Percentiles rank a stretch among this genome's conserved stretches.
Evolutionary conservation across 2,113 vertebrate genomes (phyloP).

Genomic region (Oncorhynchus masou): DNA sequence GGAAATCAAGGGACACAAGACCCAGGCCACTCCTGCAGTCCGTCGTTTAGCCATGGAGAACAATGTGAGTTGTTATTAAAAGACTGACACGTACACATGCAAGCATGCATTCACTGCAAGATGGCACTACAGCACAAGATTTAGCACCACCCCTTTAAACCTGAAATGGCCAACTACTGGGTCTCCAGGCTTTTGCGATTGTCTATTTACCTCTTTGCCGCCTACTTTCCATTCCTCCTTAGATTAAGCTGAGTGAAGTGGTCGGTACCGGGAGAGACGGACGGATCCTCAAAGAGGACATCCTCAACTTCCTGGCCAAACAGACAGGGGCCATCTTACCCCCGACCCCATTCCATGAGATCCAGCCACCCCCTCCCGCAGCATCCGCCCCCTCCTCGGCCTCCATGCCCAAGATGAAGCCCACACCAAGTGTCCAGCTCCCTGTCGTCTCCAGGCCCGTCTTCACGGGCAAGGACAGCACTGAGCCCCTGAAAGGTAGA

Average conservation of each 20-base stretch:
- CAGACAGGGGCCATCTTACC: slow-evolving; percentile 96
- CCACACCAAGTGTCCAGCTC: slow-evolving; percentile 26
- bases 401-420: slow-evolving; percentile 58
- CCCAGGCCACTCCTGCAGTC: slow-evolving; percentile 92
- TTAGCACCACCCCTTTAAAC: too few relatives aligned
- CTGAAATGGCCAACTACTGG: too few relatives aligned
- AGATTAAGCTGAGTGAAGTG: slow-evolving; percentile 97
- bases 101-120: not conserved
- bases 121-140: too few relatives aligned
- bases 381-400: slow-evolving; percentile 26
- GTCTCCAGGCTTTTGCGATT: not conserved
- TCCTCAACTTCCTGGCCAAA: slow-evolving; percentile 89
- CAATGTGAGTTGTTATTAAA: slow-evolving; percentile 77
- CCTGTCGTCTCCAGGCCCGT: slow-evolving; percentile 60
- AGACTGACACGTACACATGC: not conserved
- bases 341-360: slow-evolving; percentile 83
- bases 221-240: slow-evolving; percentile 28
- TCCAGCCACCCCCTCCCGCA: slow-evolving; percentile 69
- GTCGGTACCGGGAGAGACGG: slow-evolving; percentile 92
- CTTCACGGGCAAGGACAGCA: slow-evolving; percentile 85
- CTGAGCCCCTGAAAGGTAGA: slow-evolving; percentile 88
- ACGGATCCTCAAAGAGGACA: slow-evolving; percentile 97
- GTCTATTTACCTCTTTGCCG: not conserved
- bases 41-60: slow-evolving; percentile 96
- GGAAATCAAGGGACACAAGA: slow-evolving; percentile 94